A percentile compares a stretch with the other conserved stretches of the same genome.
phyloP scores from a whole-genome alignment of 2,113 vertebrate species.

The Notarius lentiginosus region DNA sequence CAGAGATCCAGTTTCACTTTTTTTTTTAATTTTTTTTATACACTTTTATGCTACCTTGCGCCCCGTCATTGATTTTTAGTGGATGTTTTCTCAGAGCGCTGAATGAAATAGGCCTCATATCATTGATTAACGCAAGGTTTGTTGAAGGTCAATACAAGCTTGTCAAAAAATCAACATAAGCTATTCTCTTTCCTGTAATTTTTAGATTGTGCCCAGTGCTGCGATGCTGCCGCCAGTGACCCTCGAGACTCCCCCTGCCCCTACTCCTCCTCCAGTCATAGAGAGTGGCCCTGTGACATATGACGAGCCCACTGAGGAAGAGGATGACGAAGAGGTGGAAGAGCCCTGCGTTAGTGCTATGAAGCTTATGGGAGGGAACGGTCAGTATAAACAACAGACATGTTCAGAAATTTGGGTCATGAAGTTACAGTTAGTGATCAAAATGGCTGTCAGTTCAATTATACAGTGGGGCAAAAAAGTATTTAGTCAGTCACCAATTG shows the following conservation, averaged over 20 bases:
- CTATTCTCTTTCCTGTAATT: background rate
- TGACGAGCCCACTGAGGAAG: constrained; percentile 75
- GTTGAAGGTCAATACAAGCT: constrained; percentile 15
- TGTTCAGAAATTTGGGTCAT: background rate
- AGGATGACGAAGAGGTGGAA: constrained; percentile 75
- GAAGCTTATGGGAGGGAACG: constrained; percentile 80
- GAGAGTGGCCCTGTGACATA: constrained; percentile 80
- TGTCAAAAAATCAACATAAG: background rate
- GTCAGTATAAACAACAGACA: constrained; percentile 64
- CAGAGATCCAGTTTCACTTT: constrained; percentile 6
- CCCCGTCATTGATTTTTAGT: constrained; percentile 24
- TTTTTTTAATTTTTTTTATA: constrained; percentile 4
- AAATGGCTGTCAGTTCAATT: background rate
- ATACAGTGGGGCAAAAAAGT: too few species aligned
- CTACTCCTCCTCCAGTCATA: constrained; percentile 64
- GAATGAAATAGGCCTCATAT: constrained; percentile 1
- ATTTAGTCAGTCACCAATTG: too few species aligned
- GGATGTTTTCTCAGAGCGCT: constrained; percentile 1
- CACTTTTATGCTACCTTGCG: background rate
- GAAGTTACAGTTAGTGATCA: constrained; percentile 8
- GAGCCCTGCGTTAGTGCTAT: constrained; percentile 89
- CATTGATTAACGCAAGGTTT: background rate
- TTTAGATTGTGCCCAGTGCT: constrained; percentile 40
- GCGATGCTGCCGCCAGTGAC: background rate
- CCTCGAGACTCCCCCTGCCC: constrained; percentile 37